Percentiles rank a stretch among this genome's conserved stretches.
These are phyloP conservation scores for Pristiophorus japonicus DNA, from an alignment of 2,113 vertebrate species.

Conservation along the genomic window DNA sequence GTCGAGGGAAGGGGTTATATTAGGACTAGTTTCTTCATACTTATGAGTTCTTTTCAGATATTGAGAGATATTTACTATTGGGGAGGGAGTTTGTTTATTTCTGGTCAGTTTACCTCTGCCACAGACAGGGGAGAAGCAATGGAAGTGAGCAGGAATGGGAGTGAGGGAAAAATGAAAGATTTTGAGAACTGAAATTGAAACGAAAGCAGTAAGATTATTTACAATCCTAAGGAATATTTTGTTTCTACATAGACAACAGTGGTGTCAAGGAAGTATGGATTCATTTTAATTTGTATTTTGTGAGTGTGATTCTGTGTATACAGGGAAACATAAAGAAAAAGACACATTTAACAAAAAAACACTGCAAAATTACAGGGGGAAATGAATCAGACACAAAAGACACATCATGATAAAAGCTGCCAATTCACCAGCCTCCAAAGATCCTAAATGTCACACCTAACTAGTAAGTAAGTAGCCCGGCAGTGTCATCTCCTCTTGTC, in stretches of 20 bases:
- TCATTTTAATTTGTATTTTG: background rate
- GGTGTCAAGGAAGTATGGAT: background rate
- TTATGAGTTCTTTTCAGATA: background rate
- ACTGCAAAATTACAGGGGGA: background rate
- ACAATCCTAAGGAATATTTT: background rate
- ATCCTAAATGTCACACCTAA: background rate
- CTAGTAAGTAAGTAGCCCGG: background rate
- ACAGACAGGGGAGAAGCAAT: background rate
- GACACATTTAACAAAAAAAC: background rate
- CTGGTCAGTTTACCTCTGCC: background rate
- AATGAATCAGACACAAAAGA: background rate
- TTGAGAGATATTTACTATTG: background rate
- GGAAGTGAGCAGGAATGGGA: background rate
- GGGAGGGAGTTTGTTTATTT: background rate
- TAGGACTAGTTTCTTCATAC: background rate
- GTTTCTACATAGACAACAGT: background rate
- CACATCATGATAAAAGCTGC: background rate
- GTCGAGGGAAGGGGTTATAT: too few relatives aligned
- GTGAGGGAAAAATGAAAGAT: background rate
- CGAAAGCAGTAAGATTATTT: background rate
- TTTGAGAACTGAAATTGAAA: background rate
- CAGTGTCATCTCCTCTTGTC: background rate
- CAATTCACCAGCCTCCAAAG: background rate
- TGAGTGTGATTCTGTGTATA: background rate
- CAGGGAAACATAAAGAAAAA: background rate